Percentiles rank a stretch among this genome's conserved stretches.
Conservation (phyloP, 1,140 invertebrate species). For the Copidosoma floridanum region DNA sequence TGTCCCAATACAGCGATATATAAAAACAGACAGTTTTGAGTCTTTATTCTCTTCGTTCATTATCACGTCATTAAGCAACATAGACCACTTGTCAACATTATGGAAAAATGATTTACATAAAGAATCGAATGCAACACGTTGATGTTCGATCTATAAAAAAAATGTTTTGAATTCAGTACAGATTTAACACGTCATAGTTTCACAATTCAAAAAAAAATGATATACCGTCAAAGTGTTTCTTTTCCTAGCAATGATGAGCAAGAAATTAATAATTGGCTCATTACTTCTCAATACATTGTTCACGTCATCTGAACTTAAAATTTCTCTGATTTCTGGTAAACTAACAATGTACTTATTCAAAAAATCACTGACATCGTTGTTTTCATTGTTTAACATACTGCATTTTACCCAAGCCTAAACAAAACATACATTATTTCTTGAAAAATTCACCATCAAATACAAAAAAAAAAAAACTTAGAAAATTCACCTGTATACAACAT, state of each 20-base stretch:
- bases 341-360: slow-evolving; percentile 41
- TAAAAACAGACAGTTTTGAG: slow-evolving; percentile 38
- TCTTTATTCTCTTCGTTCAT: slow-evolving; percentile 48
- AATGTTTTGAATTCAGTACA: slow-evolving; percentile 1
- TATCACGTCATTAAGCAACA: too few species aligned
- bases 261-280: slow-evolving; percentile 42
- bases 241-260: slow-evolving; percentile 38
- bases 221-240: slow-evolving; percentile 39
- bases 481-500: slow-evolving; percentile 42
- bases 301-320: slow-evolving; percentile 36
- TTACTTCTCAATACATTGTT: slow-evolving; percentile 38
- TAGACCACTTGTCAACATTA: slow-evolving; percentile 50
- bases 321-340: slow-evolving; percentile 39
- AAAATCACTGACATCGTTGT: slow-evolving; percentile 32
- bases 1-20: slow-evolving; percentile 48
- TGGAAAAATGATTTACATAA: slow-evolving; percentile 43
- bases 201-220: slow-evolving; percentile 6
- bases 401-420: slow-evolving; percentile 50
- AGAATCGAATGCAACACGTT: slow-evolving; percentile 31
- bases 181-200: too few species aligned
- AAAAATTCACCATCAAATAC: slow-evolving; percentile 4
- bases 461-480: slow-evolving; percentile 12
- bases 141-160: slow-evolving; percentile 25
- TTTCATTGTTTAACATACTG: slow-evolving; percentile 41
- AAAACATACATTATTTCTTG: slow-evolving; percentile 18